Evolutionary conservation across 35 echinoderm and acorn worm genomes (phyloP).

Genomic region (Ophiothrix spiculata): DNA sequence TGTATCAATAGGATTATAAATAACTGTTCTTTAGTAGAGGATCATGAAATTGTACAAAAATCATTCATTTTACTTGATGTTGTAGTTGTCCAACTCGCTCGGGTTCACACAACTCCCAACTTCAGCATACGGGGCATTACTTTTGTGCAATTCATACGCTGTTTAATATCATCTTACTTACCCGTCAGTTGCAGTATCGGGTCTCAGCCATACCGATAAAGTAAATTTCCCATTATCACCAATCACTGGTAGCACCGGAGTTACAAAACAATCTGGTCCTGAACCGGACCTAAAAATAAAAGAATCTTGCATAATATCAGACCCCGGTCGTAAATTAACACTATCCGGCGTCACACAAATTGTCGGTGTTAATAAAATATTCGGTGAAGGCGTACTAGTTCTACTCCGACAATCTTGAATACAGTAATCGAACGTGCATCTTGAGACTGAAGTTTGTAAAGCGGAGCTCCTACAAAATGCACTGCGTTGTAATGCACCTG

Average conservation of each 20-base stretch:
- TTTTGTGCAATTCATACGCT: too few relatives aligned
- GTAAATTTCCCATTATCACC: constrained; percentile 81
- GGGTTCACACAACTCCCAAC: too few relatives aligned
- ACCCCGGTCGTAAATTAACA: constrained; percentile 48
- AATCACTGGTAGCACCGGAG: constrained; percentile 55
- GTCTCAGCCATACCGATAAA: constrained; percentile 78
- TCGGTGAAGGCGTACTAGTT: constrained; percentile 49
- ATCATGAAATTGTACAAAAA: too few relatives aligned
- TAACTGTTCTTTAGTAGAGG: too few relatives aligned
- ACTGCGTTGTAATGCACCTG: constrained; percentile 43
- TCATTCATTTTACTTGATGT: too few relatives aligned
- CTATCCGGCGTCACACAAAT: constrained; percentile 72
- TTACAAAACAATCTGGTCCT: constrained; percentile 60
- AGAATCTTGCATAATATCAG: constrained; percentile 36
- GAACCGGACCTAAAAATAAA: constrained; percentile 66
- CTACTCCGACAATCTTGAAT: constrained; percentile 75
- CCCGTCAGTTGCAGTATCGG: constrained; percentile 60
- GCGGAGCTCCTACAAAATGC: constrained; percentile 89
- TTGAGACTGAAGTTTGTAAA: constrained; percentile 45
- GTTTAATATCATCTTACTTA: too few relatives aligned
- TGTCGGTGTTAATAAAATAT: constrained; percentile 34
- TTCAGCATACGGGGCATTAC: too few relatives aligned
- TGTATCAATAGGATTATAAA: too few relatives aligned
- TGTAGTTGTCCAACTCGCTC: too few relatives aligned
- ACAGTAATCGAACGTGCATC: constrained; percentile 55